Evolutionary conservation across 2,797 vertebrate species (phyloP).

Genomic region (Mycteria americana): DNA sequence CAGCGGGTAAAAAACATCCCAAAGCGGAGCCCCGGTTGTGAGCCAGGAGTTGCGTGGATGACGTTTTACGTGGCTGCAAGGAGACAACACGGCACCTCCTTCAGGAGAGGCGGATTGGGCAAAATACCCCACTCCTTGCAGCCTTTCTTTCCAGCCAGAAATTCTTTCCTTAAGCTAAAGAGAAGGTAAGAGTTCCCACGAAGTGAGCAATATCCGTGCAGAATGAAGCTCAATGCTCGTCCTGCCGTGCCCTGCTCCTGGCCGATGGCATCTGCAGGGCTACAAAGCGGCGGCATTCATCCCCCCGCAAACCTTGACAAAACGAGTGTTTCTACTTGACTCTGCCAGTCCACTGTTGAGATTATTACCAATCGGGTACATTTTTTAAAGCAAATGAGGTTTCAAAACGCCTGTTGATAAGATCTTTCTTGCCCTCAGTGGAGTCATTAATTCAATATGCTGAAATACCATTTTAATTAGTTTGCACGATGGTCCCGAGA

Average conservation of each 20-base stretch:
- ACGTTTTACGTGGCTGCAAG: rapidly evolving
- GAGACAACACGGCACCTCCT: background rate
- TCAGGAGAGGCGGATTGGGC: background rate
- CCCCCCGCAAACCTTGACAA: background rate
- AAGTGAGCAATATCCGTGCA: rapidly evolving
- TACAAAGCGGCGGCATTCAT: rapidly evolving
- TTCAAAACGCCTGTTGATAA: slow-evolving; percentile 36
- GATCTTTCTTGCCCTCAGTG: slow-evolving; percentile 48
- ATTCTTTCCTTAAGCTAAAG: background rate
- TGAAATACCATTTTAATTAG: slow-evolving; percentile 54
- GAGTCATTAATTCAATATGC: slow-evolving; percentile 56
- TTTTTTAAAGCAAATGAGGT: background rate
- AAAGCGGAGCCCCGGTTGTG: background rate
- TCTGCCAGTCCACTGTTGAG: background rate
- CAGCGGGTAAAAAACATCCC: background rate
- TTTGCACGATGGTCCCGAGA: slow-evolving; percentile 5
- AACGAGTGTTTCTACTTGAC: background rate
- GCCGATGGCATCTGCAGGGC: background rate
- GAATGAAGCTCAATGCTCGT: rapidly evolving
- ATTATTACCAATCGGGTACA: background rate
- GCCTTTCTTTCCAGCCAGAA: background rate
- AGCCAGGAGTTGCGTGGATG: background rate
- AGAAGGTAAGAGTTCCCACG: background rate
- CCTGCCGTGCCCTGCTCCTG: background rate
- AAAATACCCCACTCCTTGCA: background rate